phyloP scores from a whole-genome alignment of 1,140 invertebrate species.

The Sycobia sp. region DNA sequence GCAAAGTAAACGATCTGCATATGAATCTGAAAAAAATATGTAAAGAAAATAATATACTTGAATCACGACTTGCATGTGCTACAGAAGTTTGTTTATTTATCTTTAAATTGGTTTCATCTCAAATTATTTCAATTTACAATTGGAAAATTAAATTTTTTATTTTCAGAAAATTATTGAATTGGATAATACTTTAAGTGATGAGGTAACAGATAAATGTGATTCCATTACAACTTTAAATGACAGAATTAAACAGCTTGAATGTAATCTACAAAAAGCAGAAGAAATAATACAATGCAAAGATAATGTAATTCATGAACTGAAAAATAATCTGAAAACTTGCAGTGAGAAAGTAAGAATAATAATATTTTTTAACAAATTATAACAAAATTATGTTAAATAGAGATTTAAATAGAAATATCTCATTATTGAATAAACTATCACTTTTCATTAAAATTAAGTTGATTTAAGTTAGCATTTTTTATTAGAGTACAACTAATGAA shows the following conservation, averaged over 20 bases:
- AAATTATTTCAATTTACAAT: background rate
- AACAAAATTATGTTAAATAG: no score
- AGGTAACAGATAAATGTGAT: conserved; percentile 63
- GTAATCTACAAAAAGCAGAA: conserved; percentile 55
- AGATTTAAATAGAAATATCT: background rate
- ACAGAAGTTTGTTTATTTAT: conserved; percentile 50
- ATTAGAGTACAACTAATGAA: no score
- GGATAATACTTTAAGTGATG: conserved; percentile 51
- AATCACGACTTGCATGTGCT: conserved; percentile 40
- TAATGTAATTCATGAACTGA: conserved; percentile 63
- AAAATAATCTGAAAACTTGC: conserved; percentile 31
- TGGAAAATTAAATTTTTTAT: conserved; percentile 12
- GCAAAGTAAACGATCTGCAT: conserved; percentile 38
- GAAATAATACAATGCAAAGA: conserved; percentile 62
- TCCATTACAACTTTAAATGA: conserved; percentile 51
- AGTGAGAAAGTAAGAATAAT: conserved; percentile 14
- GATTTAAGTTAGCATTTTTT: no score
- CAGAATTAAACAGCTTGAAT: conserved; percentile 56
- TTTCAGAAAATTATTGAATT: conserved; percentile 27
- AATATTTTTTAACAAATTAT: no score
- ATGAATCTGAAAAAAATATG: conserved; percentile 45
- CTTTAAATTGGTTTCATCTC: background rate
- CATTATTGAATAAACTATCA: no score
- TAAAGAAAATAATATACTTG: conserved; percentile 41
- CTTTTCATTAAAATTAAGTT: no score